Percentiles rank a stretch among this genome's conserved stretches.
Conservation (phyloP, 1,140 invertebrate species). For the Anagrus nilaparvatae region DNA sequence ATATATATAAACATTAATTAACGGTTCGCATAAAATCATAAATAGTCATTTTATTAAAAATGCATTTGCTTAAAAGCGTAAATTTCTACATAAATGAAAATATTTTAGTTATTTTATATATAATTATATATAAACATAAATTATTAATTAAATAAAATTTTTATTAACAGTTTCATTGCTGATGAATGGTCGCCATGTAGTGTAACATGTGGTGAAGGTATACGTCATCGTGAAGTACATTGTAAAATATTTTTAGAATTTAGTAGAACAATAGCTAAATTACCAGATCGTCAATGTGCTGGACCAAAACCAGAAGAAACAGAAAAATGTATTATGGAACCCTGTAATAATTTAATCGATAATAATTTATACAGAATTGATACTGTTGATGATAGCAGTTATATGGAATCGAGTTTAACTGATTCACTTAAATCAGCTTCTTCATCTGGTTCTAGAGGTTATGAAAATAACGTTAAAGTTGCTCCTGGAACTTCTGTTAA, state of each 20-base stretch:
- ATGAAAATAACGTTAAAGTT: constrained; percentile 46
- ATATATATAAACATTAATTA: too few species aligned
- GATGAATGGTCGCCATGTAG: constrained; percentile 82
- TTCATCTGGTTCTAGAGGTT: constrained; percentile 22
- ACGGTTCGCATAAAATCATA: too few species aligned
- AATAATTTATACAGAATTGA: constrained; percentile 39
- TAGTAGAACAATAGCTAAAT: constrained; percentile 69
- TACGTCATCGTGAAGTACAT: constrained; percentile 65
- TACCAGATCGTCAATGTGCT: constrained; percentile 81
- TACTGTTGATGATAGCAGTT: constrained; percentile 38
- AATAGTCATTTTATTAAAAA: too few species aligned
- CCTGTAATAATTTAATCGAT: constrained; percentile 47
- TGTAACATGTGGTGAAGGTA: constrained; percentile 80
- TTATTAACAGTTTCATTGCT: constrained; percentile 53
- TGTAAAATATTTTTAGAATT: constrained; percentile 93
- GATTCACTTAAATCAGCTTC: constrained; percentile 47
- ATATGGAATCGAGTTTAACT: constrained; percentile 47
- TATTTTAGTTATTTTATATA: too few species aligned
- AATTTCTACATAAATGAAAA: too few species aligned
- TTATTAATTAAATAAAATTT: too few species aligned
- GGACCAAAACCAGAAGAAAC: constrained; percentile 69
- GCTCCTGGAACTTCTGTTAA: constrained; percentile 43
- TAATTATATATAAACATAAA: too few species aligned
- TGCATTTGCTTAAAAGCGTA: too few species aligned
- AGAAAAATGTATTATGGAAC: constrained; percentile 65